Evolutionary conservation across 2,888 invertebrate genomes (phyloP), one percentile per base, ranked within the genome.

Genomic region (Neria commutata): DNA sequence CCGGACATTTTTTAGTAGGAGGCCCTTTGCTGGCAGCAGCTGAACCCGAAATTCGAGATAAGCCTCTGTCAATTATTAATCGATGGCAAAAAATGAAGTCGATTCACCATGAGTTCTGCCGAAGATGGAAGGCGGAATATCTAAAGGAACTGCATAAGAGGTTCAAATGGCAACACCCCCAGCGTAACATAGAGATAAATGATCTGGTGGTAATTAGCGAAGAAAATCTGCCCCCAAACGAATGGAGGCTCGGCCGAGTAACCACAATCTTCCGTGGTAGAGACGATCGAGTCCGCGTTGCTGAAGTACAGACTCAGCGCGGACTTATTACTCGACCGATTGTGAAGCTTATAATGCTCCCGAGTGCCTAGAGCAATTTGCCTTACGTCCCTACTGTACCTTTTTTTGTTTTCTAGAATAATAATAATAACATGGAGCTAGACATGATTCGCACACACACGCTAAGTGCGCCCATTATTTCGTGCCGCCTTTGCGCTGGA

Each of bases 101-200:
- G 5, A 16, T 60, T 2, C 26, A 40, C 3, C 55, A 55, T 14
- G 11, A 55, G n/a, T 60, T 60, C 19, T 48, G 55, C 42, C 17
- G 17, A 1, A 49, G 56, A 8, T 60, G 54, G 56, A 56, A 56
- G 17, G 46, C 49, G 1, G 60, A 60, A 6, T 60, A 54, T 6
- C 17, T 56, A 1, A 56, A 50, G 24, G 50, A 50, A 33, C 24
- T 56, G 1, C 56, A 42, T 26, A 49, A 56, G 17, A 10, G 56
- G 2, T 4, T 42, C 23, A 48, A 42, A 26, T 56, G 56, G 56
- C 49, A 54, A 17, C 2, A 25, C 2, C 49, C 56, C 2, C 25
- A 37, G 6, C 16, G 3, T 21, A 45, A 55, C 8, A 1, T 49
- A 2, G 16, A 17, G 5, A 49, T 34, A 14, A 19, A 49, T 17